Conservation (phyloP, 2,888 invertebrate species). For the Meteorus cinctellus region DNA sequence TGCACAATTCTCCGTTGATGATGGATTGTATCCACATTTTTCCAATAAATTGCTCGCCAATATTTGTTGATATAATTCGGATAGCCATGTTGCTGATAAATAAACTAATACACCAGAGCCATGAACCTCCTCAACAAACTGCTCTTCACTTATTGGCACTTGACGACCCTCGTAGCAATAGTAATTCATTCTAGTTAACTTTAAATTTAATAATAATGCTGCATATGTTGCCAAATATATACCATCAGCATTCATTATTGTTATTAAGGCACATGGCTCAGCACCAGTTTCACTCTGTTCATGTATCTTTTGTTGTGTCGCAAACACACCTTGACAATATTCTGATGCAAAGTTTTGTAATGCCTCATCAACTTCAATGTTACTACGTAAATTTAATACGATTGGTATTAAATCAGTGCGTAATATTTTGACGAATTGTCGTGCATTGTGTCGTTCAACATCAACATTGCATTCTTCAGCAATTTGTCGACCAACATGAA, state of each 20-base stretch:
- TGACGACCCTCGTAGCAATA: slow-evolving; percentile 76
- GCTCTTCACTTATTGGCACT: slow-evolving; percentile 78
- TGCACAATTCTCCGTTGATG: slow-evolving; percentile 77
- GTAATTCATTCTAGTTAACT: slow-evolving; percentile 84
- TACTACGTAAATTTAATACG: slow-evolving; percentile 83
- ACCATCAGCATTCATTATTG: slow-evolving; percentile 95
- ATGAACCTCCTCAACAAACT: slow-evolving; percentile 94
- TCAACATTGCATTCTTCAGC: slow-evolving; percentile 83
- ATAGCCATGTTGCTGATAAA: slow-evolving; percentile 93
- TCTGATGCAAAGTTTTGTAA: slow-evolving; percentile 94
- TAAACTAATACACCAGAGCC: slow-evolving; percentile 95
- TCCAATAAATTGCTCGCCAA: slow-evolving; percentile 83
- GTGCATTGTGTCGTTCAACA: slow-evolving; percentile 89
- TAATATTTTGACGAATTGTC: slow-evolving; percentile 86
- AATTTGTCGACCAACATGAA: slow-evolving; percentile 74
- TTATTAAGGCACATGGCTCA: slow-evolving; percentile 76
- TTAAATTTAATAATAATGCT: slow-evolving; percentile 86
- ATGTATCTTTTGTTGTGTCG: slow-evolving; percentile 67
- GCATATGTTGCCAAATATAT: slow-evolving; percentile 94
- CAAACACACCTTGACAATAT: slow-evolving; percentile 82
- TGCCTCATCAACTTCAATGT: slow-evolving; percentile 92
- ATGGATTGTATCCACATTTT: slow-evolving; percentile 80
- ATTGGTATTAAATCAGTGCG: slow-evolving; percentile 85
- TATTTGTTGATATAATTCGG: slow-evolving; percentile 92
- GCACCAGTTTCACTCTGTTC: slow-evolving; percentile 61